Evolutionary conservation across 2,888 invertebrate species (phyloP).

Genomic region (Ceramica pisi): DNA sequence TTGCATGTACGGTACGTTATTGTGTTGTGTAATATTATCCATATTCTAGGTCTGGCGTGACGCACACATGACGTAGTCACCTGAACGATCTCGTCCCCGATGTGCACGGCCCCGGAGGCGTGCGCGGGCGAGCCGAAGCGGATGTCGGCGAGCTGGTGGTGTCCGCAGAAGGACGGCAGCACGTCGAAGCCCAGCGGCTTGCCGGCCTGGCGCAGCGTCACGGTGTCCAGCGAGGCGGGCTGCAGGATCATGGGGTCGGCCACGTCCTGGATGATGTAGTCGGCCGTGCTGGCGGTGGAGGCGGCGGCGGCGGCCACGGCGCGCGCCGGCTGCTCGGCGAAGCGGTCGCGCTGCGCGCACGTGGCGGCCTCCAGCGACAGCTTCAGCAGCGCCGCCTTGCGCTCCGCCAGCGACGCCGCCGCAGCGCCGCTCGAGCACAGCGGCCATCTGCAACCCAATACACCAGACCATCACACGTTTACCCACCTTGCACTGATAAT

Average conservation of each 20-base stretch:
- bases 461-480: background rate
- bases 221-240: constrained; percentile 97
- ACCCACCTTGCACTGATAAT: background rate
- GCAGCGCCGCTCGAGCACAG: constrained; percentile 65
- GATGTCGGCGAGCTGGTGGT: constrained; percentile 95
- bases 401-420: constrained; percentile 74
- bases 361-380: constrained; percentile 96
- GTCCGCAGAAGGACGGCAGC: constrained; percentile 95
- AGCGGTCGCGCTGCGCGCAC: constrained; percentile 97
- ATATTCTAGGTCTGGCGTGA: too few species aligned
- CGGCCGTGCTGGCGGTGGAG: constrained; percentile 94
- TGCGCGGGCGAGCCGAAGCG: constrained; percentile 98
- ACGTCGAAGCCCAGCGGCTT: constrained; percentile 98
- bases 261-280: constrained; percentile 96
- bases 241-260: constrained; percentile 97
- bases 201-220: constrained; percentile 96
- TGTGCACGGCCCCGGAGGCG: constrained; percentile 97
- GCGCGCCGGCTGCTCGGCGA: constrained; percentile 96
- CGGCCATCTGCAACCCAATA: constrained; percentile 57
- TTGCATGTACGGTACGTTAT: too few species aligned
- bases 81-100: constrained; percentile 99
- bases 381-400: constrained; percentile 93
- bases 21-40: too few species aligned
- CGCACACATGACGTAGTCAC: constrained; percentile 80
- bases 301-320: constrained; percentile 94